Conservation (phyloP, 2,797 vertebrate genomes). For the Triplophysa yarkandensis region DNA sequence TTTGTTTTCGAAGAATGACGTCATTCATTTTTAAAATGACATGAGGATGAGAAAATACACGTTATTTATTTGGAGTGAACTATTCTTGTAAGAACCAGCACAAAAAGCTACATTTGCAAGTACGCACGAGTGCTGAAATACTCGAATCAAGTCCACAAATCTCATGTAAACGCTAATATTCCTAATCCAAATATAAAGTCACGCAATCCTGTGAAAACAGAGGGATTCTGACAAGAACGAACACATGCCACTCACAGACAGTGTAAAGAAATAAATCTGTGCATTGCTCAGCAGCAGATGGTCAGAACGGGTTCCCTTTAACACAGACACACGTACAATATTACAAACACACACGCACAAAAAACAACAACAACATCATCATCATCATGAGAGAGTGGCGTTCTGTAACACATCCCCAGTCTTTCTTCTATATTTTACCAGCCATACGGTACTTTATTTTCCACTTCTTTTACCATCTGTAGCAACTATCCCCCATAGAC, state of each 20-base stretch:
- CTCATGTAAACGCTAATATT: conserved; percentile 29
- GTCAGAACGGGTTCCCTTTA: conserved; percentile 53
- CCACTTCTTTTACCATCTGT: conserved; percentile 78
- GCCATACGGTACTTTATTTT: conserved; percentile 78
- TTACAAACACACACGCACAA: conserved; percentile 40
- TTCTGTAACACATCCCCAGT: conserved; percentile 54
- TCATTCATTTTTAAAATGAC: too few species aligned
- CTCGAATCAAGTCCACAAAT: conserved; percentile 16
- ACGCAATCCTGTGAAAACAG: conserved; percentile 36
- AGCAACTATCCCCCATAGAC: conserved; percentile 84
- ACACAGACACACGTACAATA: conserved; percentile 36
- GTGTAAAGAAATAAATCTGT: conserved; percentile 49
- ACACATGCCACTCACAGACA: conserved; percentile 49
- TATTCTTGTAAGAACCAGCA: too few species aligned
- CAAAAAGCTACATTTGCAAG: background rate
- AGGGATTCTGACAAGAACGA: conserved; percentile 36
- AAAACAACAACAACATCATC: background rate
- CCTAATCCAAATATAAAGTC: conserved; percentile 45
- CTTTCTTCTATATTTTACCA: conserved; percentile 79
- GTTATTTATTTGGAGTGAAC: too few species aligned
- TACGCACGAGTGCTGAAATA: background rate
- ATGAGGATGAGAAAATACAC: too few species aligned
- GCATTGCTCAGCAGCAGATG: conserved; percentile 55
- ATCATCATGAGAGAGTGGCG: conserved; percentile 43
- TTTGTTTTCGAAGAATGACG: too few species aligned